phyloP scores from a whole-genome alignment of 2,797 vertebrate genomes.

The Sternotherus odoratus region DNA sequence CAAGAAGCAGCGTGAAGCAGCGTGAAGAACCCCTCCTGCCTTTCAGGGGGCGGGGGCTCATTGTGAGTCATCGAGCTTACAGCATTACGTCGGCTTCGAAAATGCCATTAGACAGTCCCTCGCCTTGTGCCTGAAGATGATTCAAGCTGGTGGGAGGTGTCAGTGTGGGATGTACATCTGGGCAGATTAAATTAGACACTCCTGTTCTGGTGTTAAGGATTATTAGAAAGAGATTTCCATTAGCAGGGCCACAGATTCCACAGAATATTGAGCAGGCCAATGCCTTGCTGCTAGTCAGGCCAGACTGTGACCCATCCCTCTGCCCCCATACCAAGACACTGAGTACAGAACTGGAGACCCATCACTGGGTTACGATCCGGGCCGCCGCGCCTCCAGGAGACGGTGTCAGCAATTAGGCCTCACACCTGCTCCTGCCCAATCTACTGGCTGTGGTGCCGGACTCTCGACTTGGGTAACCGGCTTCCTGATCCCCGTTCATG shows the following conservation, averaged over 20 bases:
- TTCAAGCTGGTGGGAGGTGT: not conserved
- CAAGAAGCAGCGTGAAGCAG: not conserved
- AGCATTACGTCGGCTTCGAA: not conserved
- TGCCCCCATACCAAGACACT: accelerated
- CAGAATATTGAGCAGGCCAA: not conserved
- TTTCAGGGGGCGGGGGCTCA: not conserved
- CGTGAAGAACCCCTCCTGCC: too few relatives aligned
- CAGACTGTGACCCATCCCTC: not conserved
- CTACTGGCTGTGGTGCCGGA: too few relatives aligned
- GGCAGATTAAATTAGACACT: too few relatives aligned
- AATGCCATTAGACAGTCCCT: not conserved
- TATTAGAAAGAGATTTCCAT: too few relatives aligned
- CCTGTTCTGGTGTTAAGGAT: too few relatives aligned
- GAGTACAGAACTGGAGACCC: too few relatives aligned
- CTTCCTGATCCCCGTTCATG: too few relatives aligned
- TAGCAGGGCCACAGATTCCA: not conserved
- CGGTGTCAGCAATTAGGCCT: too few relatives aligned
- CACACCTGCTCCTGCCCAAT: too few relatives aligned
- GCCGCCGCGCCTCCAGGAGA: too few relatives aligned
- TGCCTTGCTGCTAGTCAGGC: not conserved
- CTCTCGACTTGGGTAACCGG: too few relatives aligned
- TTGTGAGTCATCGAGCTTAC: not conserved
- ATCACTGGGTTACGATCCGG: too few relatives aligned
- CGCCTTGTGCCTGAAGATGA: not conserved
- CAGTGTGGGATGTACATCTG: not conserved